Evolutionary conservation across 2,888 invertebrate species (phyloP).

Genomic region (Erebia palarica): DNA sequence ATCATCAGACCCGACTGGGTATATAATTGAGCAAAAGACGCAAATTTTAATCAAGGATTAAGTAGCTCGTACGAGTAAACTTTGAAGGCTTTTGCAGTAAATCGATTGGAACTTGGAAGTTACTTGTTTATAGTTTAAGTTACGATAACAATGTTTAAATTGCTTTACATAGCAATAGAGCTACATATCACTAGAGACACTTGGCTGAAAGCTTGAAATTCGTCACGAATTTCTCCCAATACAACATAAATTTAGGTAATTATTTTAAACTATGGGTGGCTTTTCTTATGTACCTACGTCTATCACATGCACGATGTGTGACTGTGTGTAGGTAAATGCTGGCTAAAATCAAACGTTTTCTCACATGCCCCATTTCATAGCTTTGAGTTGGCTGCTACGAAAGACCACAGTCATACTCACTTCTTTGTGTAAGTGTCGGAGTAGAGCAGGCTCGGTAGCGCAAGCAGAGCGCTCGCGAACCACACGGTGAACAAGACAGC

Average conservation of each 20-base stretch:
- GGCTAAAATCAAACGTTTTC: too few species aligned
- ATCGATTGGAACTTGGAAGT: background rate
- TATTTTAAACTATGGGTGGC: too few species aligned
- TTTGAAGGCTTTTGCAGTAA: background rate
- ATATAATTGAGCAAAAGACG: too few species aligned
- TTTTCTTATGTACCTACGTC: too few species aligned
- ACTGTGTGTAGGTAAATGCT: too few species aligned
- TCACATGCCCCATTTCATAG: background rate
- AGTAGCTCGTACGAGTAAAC: background rate
- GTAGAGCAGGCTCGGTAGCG: slow-evolving; percentile 90
- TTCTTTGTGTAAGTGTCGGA: slow-evolving; percentile 88
- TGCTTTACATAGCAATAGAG: slow-evolving; percentile 1
- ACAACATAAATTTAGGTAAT: too few species aligned
- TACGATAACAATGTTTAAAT: background rate
- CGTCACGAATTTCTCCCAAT: too few species aligned
- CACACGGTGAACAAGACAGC: slow-evolving; percentile 89
- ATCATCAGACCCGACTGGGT: too few species aligned
- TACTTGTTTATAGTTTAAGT: slow-evolving; percentile 5
- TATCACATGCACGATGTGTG: too few species aligned
- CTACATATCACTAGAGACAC: background rate
- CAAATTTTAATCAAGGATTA: background rate
- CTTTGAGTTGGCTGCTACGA: background rate
- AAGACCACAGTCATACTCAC: slow-evolving; percentile 67
- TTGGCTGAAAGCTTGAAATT: background rate
- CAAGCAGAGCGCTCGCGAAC: slow-evolving; percentile 88